These are phyloP conservation scores for Dioctria linearis DNA, from an alignment of 2,888 invertebrate genomes.

Conservation along the genomic window DNA sequence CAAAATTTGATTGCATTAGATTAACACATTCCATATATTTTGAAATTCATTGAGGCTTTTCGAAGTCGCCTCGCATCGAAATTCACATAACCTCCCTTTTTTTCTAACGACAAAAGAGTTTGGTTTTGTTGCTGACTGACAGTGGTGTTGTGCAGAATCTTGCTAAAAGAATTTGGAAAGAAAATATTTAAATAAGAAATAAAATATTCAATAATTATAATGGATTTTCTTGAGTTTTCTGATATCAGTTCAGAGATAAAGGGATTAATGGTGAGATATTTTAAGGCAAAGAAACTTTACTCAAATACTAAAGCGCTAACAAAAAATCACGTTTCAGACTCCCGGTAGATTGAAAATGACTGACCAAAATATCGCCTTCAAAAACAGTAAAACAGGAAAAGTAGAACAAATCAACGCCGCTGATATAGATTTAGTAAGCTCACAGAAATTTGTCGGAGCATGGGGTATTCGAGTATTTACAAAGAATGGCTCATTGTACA, in stretches of 20 bases:
- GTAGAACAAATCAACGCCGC: conserved; percentile 88
- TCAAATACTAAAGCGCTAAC: background rate
- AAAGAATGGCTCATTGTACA: conserved; percentile 90
- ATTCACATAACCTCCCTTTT: background rate
- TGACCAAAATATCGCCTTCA: conserved; percentile 91
- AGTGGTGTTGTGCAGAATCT: too few relatives aligned
- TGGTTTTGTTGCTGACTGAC: background rate
- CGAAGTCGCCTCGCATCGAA: background rate
- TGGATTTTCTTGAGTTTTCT: conserved; percentile 91
- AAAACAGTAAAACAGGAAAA: conserved; percentile 96
- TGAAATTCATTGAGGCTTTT: background rate
- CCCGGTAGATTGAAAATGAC: conserved; percentile 93
- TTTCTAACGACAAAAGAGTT: background rate
- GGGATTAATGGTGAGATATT: conserved; percentile 84
- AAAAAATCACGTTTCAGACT: conserved; percentile 74
- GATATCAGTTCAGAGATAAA: conserved; percentile 89
- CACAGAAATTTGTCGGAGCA: conserved; percentile 91
- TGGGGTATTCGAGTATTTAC: conserved; percentile 92
- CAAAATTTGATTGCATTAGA: too few relatives aligned
- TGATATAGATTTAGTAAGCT: conserved; percentile 93
- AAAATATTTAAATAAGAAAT: too few relatives aligned
- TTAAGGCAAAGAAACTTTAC: background rate
- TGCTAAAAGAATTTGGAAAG: background rate
- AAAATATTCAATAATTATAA: background rate
- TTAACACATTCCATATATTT: too few relatives aligned